Evolutionary conservation across 2,797 vertebrate species (phyloP), one percentile per base, ranked within the genome.

Genomic region (Jordanella pulchra): DNA sequence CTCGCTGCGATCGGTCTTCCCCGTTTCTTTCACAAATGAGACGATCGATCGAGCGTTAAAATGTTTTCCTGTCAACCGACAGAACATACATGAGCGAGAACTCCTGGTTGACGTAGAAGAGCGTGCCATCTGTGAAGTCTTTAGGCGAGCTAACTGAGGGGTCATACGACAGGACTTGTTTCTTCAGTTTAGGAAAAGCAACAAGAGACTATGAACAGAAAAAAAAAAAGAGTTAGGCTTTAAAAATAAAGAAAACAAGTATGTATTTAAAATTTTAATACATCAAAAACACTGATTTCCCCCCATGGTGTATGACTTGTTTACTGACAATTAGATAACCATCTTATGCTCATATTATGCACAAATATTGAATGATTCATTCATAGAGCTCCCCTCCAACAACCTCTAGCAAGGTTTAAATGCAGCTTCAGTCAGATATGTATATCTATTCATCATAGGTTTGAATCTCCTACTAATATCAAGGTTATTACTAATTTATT

Each of bases 81-180:
- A 10, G 5, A 51, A 72, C 97, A 88, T 95, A 98, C 97, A 99
- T 99, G 93, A 99, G 95, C 69, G 97, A 98, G 94, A 99, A 99
- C 75, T 99, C 97, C 93, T 99, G 97, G 94, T 99, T 99, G 88
- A 99, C 96, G 61, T 95, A 98, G 95, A 99, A 99, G 88, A 99
- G 94, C n/a, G 97, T 98, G 89, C 96, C 95, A 89, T 99, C 97
- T 71, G 97, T 96, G 88, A 99, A 99, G 94, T 99, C 97, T 96
- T 99, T 99, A 91, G 97, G 97, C 61, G 97, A 98, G 91, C 93
- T 96, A 78, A 98, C 97, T 78, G 95, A 92, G 88, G 97, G 97
- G 90, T 99, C 97, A 18, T 99, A 98, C 23, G 95, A 94, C 90
- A 98, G 91, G 84, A 98, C 97, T 92, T 99, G 97, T 67, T 97